phyloP scores from a whole-genome alignment of 2,113 vertebrate species.

The Thymallus thymallus region DNA sequence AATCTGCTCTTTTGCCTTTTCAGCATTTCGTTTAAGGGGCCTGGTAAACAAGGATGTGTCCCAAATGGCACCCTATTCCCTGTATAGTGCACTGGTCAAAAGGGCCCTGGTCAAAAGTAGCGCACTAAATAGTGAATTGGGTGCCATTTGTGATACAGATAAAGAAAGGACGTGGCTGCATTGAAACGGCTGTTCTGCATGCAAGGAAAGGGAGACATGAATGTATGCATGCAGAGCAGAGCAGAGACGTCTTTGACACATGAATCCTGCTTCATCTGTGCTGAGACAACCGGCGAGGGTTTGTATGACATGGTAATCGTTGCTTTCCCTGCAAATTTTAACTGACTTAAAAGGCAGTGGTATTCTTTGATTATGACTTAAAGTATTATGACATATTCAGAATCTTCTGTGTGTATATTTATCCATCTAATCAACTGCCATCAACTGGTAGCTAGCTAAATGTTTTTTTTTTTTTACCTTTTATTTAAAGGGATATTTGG shows the following conservation, averaged over 20 bases:
- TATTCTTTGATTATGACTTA: constrained; percentile 19
- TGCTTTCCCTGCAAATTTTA: constrained; percentile 18
- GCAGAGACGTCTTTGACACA: constrained; percentile 9
- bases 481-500: background rate
- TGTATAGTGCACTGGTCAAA: too few relatives aligned
- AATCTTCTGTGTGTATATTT: background rate
- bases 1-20: constrained; percentile 44
- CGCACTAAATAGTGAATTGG: too few relatives aligned
- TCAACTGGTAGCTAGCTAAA: background rate
- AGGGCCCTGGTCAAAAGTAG: too few relatives aligned
- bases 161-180: constrained; percentile 31
- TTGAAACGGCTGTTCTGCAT: constrained; percentile 21
- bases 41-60: background rate
- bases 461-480: background rate
- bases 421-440: background rate
- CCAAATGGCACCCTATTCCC: too few relatives aligned
- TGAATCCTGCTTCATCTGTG: background rate
- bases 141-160: too few relatives aligned
- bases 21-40: constrained; percentile 6
- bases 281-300: constrained; percentile 23
- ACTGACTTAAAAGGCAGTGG: constrained; percentile 26
- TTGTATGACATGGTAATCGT: constrained; percentile 42
- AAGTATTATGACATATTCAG: constrained; percentile 18
- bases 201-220: constrained; percentile 7
- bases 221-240: constrained; percentile 7